phyloP scores from a whole-genome alignment of 1,140 invertebrate species.

The Zelostemma sp. region DNA sequence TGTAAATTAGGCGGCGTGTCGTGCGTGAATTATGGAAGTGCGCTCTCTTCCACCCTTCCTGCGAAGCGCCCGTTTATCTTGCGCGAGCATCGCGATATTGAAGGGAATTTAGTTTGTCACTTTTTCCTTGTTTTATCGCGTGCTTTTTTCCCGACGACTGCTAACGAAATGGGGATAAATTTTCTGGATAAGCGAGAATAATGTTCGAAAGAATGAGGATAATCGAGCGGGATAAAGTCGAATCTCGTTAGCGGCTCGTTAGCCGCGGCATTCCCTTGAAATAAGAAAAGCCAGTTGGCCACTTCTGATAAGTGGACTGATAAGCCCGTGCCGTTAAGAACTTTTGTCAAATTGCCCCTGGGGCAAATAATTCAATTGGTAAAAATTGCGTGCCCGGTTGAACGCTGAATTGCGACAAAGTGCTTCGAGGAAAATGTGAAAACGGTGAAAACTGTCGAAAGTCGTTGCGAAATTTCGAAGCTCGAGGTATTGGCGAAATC shows the following conservation, averaged over 20 bases:
- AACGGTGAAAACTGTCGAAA: no score
- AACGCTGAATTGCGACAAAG: no score
- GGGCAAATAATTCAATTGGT: background rate
- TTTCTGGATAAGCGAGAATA: slow-evolving; percentile 42
- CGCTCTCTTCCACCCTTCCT: background rate
- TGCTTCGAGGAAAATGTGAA: no score
- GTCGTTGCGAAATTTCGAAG: background rate
- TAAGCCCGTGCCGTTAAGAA: background rate
- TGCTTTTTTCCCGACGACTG: background rate
- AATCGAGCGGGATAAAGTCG: slow-evolving; percentile 35
- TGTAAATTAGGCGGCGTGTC: slow-evolving; percentile 34
- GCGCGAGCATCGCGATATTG: no score
- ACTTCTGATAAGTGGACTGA: slow-evolving; percentile 17
- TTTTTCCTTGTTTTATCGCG: background rate
- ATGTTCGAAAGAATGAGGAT: slow-evolving; percentile 34
- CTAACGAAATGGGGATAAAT: slow-evolving; percentile 25
- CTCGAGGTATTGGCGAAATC: no score
- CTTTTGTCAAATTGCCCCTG: slow-evolving; percentile 8
- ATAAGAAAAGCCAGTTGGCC: slow-evolving; percentile 25
- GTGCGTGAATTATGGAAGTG: background rate
- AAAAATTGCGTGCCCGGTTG: no score
- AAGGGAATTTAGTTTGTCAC: background rate
- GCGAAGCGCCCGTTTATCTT: no score
- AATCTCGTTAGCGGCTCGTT: slow-evolving; percentile 38
- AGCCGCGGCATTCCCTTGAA: slow-evolving; percentile 21